Evolutionary conservation across 1,140 invertebrate genomes (phyloP), one percentile per base, ranked within the genome.

Genomic region (Leptopilina boulardi): DNA sequence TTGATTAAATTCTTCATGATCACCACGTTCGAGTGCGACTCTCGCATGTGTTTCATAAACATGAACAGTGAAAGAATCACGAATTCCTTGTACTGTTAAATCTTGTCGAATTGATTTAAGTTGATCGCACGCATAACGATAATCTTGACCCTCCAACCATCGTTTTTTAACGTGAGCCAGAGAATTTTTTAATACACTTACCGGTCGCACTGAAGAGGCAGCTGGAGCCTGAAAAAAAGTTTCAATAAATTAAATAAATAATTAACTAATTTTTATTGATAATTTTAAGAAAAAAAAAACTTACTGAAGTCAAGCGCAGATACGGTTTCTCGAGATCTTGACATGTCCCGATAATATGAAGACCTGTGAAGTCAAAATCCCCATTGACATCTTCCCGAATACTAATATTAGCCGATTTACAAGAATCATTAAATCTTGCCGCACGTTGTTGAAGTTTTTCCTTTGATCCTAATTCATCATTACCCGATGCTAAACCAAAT

Each of bases 1-100:
- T 88, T 99, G 98, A 92, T 99, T 99, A 87, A 99, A 99, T 89
- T 99, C 98, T 89, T 98, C 98, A 89, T 99, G 97, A 88, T 99
- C 98, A 56, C 97, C 96, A 91, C 98, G 98, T 89, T 99, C 98
- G 87, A 99, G 92, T 72, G 98, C 98, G 87, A 99, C 98, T 75
- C 98, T 92, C 10, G 98, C 98, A 93, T 99, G 98, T 2, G 97
- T 99, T 93, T 99, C 98, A 92, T 99, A 99, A 11, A 99, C 99
- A 86, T 97, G 93, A 21, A 99, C 95, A 70, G 98, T 99, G 89
- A 99, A 99, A 77, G 93, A 92, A 92, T 99, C 96, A 84, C 98
- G 91, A 83, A 99, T 94, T 86, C 98, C 97, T 94, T 99, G 99
- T 54, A 99, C 98, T 73, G 98, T 99, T 82, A 99, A 92, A 94